Base-by-base conservation (phyloP, 2,797 vertebrate species). In the Sarcoramphus papa region DNA sequence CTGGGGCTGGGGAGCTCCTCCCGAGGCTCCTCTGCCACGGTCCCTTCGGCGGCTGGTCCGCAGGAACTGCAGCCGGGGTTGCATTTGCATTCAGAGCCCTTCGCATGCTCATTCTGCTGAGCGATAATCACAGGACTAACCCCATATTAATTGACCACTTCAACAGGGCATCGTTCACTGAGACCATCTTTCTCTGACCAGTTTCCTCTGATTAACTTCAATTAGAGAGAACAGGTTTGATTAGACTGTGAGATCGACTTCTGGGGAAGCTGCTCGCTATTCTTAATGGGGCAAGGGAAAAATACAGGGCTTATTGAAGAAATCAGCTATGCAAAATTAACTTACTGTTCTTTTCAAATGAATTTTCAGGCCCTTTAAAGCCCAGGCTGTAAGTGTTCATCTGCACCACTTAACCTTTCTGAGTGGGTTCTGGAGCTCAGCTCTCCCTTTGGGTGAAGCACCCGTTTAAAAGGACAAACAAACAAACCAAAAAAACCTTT, bases 81-180 rank as follows among this genome's bases (percentile, higher is more conserved):
- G 30, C 7, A 0, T 53, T 74, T 62, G 69, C 40, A n/a, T 47
- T 56, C 69, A 40, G 65, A 76, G 78, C 59, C 60, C 62, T 30
- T 37, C 54, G 1, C 7, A 1, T 12, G 43, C 70, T 62, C 16
- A 0, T 57, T 28, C 53, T 50, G 31, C 81, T 56, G 51, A 57
- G 45, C 1, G 3, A 10, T 9, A n/a, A 12, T 41, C 45, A 12
- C 65, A 47, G 50, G 43, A 59, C 41, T 41, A 35, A 53, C 50
- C 41, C 51, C 0, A 0, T 8, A 8, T 15, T 73, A 45, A 60
- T 15, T 51, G 73, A 19, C 35, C 64, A 4, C 43, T 65, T 43
- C 3, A 6, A 11, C 1, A 8, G 7, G 25, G 60, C 60, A 21
- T 14, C 0, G 0, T 10, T 88, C 43, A 3, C 41, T 3, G 5